phyloP scores from a whole-genome alignment of 2,113 vertebrate species.

The Prionailurus bengalensis region DNA sequence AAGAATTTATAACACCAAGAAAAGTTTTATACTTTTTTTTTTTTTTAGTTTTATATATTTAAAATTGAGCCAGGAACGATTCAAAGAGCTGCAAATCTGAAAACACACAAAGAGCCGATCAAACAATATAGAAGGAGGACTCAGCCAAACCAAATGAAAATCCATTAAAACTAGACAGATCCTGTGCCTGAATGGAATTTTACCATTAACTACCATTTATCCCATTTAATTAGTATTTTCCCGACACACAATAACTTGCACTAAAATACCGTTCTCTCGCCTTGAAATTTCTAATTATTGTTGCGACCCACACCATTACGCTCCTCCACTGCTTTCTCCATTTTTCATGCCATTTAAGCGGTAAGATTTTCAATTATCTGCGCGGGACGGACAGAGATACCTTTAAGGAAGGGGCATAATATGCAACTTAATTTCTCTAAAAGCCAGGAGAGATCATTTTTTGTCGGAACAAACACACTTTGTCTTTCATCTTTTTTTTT shows the following conservation, averaged over 20 bases:
- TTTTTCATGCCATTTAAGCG: conserved; percentile 84
- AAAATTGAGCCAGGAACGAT: conserved; percentile 51
- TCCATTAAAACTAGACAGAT: conserved; percentile 88
- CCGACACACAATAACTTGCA: conserved; percentile 88
- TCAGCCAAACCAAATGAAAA: conserved; percentile 87
- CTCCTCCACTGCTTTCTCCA: conserved; percentile 80
- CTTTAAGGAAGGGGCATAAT: conserved; percentile 90
- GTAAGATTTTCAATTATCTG: conserved; percentile 91
- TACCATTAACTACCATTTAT: conserved; percentile 90
- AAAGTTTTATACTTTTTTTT: conserved; percentile 67
- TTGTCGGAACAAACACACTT: conserved; percentile 89
- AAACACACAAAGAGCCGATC: conserved; percentile 78
- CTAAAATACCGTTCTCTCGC: conserved; percentile 86
- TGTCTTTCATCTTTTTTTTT: conserved; percentile 90
- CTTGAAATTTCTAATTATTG: conserved; percentile 89
- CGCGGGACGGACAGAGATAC: conserved; percentile 89
- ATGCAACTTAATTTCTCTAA: conserved; percentile 90
- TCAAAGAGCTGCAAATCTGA: conserved; percentile 68
- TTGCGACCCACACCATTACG: conserved; percentile 82
- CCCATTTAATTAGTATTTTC: conserved; percentile 91
- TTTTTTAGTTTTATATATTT: conserved; percentile 65
- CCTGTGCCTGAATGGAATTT: conserved; percentile 86
- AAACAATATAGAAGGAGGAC: conserved; percentile 78
- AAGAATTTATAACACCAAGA: conserved; percentile 26
- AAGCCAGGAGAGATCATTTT: conserved; percentile 90